phyloP scores from a whole-genome alignment of 2,888 invertebrate species.

The Phaonia tiefii region DNA sequence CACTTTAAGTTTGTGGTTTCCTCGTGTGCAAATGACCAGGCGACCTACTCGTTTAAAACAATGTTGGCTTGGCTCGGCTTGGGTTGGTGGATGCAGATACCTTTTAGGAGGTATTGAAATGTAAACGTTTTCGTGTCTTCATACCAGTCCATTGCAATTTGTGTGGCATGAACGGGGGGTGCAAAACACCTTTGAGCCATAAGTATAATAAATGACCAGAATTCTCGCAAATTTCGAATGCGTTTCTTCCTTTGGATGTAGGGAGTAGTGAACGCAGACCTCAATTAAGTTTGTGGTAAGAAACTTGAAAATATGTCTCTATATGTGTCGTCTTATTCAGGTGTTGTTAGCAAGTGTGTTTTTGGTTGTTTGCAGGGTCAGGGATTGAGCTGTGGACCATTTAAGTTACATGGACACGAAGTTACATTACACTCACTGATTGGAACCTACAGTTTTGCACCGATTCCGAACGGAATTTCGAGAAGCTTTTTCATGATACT shows the following conservation, averaged over 20 bases:
- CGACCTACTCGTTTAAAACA: constrained; percentile 24
- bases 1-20: background rate
- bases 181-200: constrained; percentile 9
- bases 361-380: no score
- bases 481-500: no score
- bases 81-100: no score
- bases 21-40: constrained; percentile 1
- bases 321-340: no score
- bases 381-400: no score
- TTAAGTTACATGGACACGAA: no score
- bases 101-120: constrained; percentile 15
- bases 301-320: no score
- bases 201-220: constrained; percentile 27
- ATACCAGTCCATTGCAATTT: background rate
- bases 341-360: no score
- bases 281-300: background rate
- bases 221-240: constrained; percentile 20
- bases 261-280: background rate
- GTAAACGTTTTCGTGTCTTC: constrained; percentile 14
- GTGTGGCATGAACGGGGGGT: constrained; percentile 3
- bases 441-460: no score
- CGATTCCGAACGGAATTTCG: no score
- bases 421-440: no score
- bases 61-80: background rate
- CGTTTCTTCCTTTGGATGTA: background rate